These are phyloP conservation scores for Mellivora capensis DNA, from an alignment of 2,113 vertebrate species.

Conservation along the genomic window DNA sequence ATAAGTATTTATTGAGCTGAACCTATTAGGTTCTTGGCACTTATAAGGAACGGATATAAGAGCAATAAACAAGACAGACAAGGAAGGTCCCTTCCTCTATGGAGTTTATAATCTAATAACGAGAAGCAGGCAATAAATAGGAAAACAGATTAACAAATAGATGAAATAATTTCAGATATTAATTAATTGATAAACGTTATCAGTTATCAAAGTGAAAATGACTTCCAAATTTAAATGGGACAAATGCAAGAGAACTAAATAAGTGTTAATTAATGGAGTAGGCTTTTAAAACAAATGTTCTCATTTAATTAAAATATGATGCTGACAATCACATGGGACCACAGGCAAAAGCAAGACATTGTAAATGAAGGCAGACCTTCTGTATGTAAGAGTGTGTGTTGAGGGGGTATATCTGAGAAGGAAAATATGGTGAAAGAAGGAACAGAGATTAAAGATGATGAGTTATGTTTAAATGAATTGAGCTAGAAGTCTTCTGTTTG, in stretches of 20 bases:
- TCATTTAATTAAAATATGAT: background rate
- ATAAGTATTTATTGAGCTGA: background rate
- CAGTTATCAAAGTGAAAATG: background rate
- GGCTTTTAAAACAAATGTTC: background rate
- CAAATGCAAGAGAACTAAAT: background rate
- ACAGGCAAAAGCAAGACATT: background rate
- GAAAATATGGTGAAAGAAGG: background rate
- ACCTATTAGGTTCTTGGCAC: background rate
- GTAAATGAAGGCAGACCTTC: background rate
- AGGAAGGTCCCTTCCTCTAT: background rate
- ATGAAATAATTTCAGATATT: background rate
- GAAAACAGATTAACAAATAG: background rate
- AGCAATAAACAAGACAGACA: background rate
- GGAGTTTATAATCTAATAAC: background rate
- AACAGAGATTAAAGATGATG: background rate
- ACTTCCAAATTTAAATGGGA: background rate
- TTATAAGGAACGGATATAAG: background rate
- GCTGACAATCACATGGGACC: background rate
- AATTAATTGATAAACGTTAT: background rate
- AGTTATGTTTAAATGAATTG: background rate
- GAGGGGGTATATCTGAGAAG: background rate
- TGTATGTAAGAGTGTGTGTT: background rate
- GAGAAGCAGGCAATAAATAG: background rate
- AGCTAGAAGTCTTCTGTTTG: background rate
- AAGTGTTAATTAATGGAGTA: background rate